Conservation (phyloP, 1,140 invertebrate species). For the Magallana gigas region DNA sequence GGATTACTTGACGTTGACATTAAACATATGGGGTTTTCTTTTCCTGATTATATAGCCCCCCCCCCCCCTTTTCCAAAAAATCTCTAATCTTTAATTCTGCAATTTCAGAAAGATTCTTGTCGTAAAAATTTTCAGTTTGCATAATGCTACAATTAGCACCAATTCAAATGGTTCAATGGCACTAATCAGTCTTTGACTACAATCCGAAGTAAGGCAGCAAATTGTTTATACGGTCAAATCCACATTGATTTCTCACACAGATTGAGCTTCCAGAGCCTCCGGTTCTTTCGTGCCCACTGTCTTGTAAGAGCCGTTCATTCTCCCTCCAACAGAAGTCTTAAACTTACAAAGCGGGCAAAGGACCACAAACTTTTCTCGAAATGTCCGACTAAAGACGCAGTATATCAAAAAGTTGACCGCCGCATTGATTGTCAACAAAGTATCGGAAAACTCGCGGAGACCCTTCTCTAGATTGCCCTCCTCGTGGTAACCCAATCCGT, state of each 20-base stretch:
- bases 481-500: conserved; percentile 77
- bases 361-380: conserved; percentile 79
- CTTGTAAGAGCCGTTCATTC: neutral
- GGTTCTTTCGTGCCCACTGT: neutral
- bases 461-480: conserved; percentile 78
- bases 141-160: conserved; percentile 20
- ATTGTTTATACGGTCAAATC: conserved; percentile 10
- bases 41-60: no score
- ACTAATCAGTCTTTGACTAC: conserved; percentile 25
- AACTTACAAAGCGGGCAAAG: conserved; percentile 58
- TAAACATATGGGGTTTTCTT: no score
- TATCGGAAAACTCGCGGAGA: conserved; percentile 87
- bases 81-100: no score
- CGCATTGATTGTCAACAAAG: conserved; percentile 86
- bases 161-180: conserved; percentile 19
- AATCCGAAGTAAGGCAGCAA: conserved; percentile 9
- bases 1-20: no score
- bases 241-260: conserved; percentile 1
- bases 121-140: neutral
- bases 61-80: no score
- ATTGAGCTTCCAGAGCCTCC: neutral
- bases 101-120: neutral
- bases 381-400: conserved; percentile 87
- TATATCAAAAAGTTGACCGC: conserved; percentile 88
- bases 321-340: neutral